Conservation (phyloP, 2,797 vertebrate species). For the Dallia pectoralis region DNA sequence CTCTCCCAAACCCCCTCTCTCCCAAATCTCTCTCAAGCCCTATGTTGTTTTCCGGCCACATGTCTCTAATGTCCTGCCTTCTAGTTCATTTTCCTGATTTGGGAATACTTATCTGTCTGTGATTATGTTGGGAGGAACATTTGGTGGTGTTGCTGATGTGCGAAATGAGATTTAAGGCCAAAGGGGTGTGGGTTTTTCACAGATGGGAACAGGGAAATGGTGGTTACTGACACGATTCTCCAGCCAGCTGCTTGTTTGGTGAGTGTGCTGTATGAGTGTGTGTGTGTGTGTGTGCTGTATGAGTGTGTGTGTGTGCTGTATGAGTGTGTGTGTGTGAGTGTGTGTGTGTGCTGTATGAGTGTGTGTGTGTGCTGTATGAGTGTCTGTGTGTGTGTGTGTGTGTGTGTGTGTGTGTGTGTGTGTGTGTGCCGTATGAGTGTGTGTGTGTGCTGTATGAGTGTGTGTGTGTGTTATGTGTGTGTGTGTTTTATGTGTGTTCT, state of each 20-base stretch:
- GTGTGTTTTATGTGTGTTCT: too few species aligned
- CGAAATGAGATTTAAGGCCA: not conserved
- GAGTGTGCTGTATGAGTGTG: not conserved
- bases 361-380: too few species aligned
- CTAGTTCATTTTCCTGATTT: not conserved
- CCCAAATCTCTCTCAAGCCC: not conserved
- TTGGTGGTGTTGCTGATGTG: not conserved
- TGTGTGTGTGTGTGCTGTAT: slow-evolving; percentile 1
- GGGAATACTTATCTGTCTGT: not conserved
- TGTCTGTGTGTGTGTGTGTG: too few species aligned
- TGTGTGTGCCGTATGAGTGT: too few species aligned
- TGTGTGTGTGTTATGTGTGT: too few species aligned
- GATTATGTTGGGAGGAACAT: not conserved
- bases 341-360: too few species aligned
- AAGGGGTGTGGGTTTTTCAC: not conserved
- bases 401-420: too few species aligned
- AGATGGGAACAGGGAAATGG: slow-evolving; percentile 7
- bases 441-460: too few species aligned
- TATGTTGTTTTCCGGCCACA: not conserved
- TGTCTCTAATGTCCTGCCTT: not conserved
- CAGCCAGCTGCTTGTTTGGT: slow-evolving; percentile 36
- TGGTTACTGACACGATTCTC: slow-evolving; percentile 33
- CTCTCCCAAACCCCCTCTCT: not conserved
- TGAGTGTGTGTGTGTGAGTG: not conserved
- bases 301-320: not conserved